phyloP scores from a whole-genome alignment of 2,888 invertebrate genomes.

The Acanthosepion pharaonis region DNA sequence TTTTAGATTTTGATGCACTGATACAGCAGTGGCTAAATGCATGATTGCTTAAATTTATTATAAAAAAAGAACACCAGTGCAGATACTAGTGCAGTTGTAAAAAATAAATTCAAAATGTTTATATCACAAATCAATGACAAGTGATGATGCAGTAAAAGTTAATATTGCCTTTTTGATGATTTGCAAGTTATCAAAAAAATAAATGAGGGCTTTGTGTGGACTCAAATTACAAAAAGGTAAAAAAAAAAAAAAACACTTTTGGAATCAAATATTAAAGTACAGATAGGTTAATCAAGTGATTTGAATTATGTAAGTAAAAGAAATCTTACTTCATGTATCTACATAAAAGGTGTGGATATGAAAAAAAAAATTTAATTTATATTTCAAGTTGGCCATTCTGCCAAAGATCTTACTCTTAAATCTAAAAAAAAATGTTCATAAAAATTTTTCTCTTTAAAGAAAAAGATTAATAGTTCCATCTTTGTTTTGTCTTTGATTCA shows the following conservation, averaged over 20 bases:
- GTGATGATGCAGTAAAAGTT: too few relatives aligned
- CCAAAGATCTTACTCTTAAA: neutral
- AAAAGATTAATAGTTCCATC: neutral
- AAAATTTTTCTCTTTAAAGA: neutral
- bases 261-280: neutral
- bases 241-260: neutral
- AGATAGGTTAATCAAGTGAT: neutral
- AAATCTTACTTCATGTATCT: neutral
- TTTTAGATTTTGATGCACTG: neutral
- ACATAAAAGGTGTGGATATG: neutral
- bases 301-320: too few relatives aligned
- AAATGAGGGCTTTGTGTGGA: neutral
- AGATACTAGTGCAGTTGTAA: too few relatives aligned
- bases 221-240: neutral
- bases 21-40: neutral
- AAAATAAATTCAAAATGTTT: too few relatives aligned
- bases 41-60: neutral
- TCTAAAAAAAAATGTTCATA: neutral
- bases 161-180: too few relatives aligned
- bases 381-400: neutral
- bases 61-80: too few relatives aligned
- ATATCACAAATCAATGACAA: too few relatives aligned
- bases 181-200: neutral
- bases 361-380: neutral
- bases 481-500: neutral